Evolutionary conservation across 37 sponge, comb jelly and placozoan genomes (phyloP), one percentile per base, ranked within the genome.

Genomic region (Beroe ovata): DNA sequence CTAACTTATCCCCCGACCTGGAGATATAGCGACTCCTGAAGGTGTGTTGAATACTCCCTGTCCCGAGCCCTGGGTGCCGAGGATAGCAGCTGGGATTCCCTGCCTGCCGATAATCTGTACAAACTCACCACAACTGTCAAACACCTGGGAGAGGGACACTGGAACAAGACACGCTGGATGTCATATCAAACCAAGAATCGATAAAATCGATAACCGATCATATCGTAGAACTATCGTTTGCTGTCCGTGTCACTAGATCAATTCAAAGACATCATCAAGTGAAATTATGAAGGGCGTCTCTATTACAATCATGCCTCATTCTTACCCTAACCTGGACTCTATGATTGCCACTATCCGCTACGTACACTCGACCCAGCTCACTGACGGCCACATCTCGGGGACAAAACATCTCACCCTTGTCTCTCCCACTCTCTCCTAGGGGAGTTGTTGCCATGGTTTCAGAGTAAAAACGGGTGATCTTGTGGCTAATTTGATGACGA

Each of bases 381-480:
- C 36, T 42, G 0, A 77, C 84, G 3, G 84, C 84, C 2, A 77
- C 84, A 39, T 77, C 84, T 21, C 84, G 84, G 20, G 84, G 84
- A 77, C 84, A 77, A 54, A 77, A 77, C 84, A 77, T 36, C 25
- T 77, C 84, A 22, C 84, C 84, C 28, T 77, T 77, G 33, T 77
- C 84, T 77, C 84, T 77, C 0, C 84, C 84, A 39, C 84, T 77
- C 38, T 29, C 54, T 16, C 54, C 54, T 47, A 11, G n/a, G n/a
- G n/a, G n/a, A n/a, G n/a, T n/a, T n/a, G n/a, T n/a, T n/a, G n/a
- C n/a, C n/a, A n/a, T n/a, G n/a, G n/a, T n/a, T n/a, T n/a, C n/a
- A n/a, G n/a, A n/a, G n/a, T n/a, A n/a, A n/a, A n/a, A n/a, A n/a
- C n/a, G n/a, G n/a, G n/a, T n/a, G n/a, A n/a, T n/a, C n/a, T n/a